Conservation (phyloP, 2,113 vertebrate species). For the Psilopogon haemacephalus region DNA sequence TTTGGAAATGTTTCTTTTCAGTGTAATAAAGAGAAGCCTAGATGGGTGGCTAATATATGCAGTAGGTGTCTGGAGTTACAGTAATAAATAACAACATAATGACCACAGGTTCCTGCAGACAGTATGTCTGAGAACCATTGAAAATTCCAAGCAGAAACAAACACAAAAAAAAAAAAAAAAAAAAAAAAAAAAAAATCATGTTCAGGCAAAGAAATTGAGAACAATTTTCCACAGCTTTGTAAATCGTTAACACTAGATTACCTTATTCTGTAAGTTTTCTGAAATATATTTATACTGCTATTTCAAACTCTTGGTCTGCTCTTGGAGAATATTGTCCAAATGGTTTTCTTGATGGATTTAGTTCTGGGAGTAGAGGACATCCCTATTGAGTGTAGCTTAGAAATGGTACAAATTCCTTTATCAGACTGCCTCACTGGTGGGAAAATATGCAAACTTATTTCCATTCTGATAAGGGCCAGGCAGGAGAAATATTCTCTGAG, state of each 20-base stretch:
- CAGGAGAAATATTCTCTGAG: neutral
- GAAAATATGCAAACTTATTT: neutral
- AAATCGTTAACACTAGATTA: neutral
- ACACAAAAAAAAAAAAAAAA: neutral
- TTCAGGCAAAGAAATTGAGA: neutral
- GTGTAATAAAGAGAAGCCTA: neutral
- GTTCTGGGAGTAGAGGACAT: neutral
- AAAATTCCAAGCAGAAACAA: neutral
- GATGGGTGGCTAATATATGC: rapidly evolving
- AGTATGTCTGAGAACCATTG: neutral
- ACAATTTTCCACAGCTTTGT: neutral
- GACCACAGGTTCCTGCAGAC: neutral
- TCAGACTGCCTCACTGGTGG: neutral
- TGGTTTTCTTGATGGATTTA: neutral
- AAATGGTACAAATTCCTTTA: neutral
- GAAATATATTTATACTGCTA: neutral
- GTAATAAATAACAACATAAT: neutral
- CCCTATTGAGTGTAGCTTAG: rapidly evolving
- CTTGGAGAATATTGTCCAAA: neutral
- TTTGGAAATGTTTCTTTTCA: neutral
- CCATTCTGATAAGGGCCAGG: neutral
- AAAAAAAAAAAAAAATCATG: neutral
- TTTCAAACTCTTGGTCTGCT: neutral
- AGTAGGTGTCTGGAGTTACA: neutral
- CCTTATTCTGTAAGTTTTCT: neutral